phyloP scores from a whole-genome alignment of 1,140 invertebrate species.

The Lucilia cuprina region DNA sequence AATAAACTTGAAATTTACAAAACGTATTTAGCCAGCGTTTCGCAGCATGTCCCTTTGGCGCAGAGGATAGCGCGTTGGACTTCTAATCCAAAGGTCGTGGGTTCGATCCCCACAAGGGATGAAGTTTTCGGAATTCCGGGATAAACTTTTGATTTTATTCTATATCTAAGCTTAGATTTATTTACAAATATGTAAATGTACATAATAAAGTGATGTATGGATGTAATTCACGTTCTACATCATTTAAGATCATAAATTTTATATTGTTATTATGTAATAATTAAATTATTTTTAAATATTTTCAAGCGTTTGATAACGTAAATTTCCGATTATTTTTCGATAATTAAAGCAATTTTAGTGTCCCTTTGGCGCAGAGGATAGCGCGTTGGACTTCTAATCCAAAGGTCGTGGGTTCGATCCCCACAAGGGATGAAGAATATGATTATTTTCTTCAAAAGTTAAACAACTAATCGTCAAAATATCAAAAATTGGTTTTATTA shows the following conservation, averaged over 20 bases:
- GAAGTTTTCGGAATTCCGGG: conserved; percentile 44
- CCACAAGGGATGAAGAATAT: conserved; percentile 67
- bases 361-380: conserved; percentile 69
- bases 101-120: conserved; percentile 73
- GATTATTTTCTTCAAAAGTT: too few relatives aligned
- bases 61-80: conserved; percentile 70
- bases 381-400: conserved; percentile 71
- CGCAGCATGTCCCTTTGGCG: conserved; percentile 65
- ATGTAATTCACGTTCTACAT: too few relatives aligned
- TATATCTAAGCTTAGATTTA: background rate
- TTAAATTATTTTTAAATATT: too few relatives aligned
- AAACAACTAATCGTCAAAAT: too few relatives aligned
- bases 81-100: conserved; percentile 72
- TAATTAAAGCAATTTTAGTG: conserved; percentile 42
- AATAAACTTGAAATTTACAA: background rate
- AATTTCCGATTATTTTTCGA: conserved; percentile 37
- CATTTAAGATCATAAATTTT: too few relatives aligned
- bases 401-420: conserved; percentile 72
- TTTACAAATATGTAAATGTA: too few relatives aligned
- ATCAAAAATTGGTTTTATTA: too few relatives aligned
- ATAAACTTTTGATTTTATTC: background rate
- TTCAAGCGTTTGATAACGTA: conserved; percentile 26
- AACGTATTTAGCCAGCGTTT: conserved; percentile 23
- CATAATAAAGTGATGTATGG: too few relatives aligned
- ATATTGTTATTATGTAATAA: too few relatives aligned